Evolutionary conservation across 2,888 invertebrate genomes (phyloP).

Genomic region (Folsomia manolachei): DNA sequence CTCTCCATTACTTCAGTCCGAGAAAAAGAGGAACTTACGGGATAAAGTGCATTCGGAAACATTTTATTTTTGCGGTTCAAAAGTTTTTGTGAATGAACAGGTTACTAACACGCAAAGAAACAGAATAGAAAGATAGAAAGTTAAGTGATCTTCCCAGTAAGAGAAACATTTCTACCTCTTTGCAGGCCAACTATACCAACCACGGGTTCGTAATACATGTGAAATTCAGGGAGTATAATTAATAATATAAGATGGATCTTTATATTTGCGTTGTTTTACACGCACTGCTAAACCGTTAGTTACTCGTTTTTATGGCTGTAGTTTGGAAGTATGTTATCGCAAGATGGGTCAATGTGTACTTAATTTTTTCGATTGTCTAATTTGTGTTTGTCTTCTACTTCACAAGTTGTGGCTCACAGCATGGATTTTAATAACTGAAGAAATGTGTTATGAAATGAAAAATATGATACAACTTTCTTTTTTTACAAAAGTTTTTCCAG

Average conservation of each 20-base stretch:
- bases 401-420: too few relatives aligned
- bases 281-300: neutral
- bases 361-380: too few relatives aligned
- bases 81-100: neutral
- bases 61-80: neutral
- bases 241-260: too few relatives aligned
- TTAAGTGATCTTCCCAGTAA: neutral
- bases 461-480: too few relatives aligned
- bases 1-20: too few relatives aligned
- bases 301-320: too few relatives aligned
- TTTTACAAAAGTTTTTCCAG: too few relatives aligned
- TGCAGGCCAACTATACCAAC: neutral
- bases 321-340: neutral
- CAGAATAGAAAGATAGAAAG: neutral
- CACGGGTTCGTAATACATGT: neutral
- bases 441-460: neutral
- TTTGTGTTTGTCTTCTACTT: too few relatives aligned
- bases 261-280: neutral
- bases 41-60: slow-evolving; percentile 7
- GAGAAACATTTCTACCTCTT: neutral
- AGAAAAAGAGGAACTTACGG: too few relatives aligned
- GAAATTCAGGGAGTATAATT: neutral
- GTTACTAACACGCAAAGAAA: neutral
- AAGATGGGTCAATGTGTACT: neutral
- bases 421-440: neutral